Conservation (phyloP, 2,113 vertebrate genomes). For the Saguinus imperator region DNA sequence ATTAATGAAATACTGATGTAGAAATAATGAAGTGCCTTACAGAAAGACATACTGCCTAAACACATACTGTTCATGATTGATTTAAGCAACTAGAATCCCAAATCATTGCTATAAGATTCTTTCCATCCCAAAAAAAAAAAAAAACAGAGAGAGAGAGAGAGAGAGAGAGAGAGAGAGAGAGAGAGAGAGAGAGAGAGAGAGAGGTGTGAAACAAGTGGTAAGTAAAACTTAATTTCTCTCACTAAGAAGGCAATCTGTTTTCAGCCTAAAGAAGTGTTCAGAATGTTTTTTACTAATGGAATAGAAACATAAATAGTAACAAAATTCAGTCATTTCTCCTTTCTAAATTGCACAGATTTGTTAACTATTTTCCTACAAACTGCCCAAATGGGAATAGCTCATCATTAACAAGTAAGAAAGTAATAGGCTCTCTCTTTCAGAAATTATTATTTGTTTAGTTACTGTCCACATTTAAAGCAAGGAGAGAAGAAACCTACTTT, state of each 20-base stretch:
- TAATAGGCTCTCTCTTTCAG: not conserved
- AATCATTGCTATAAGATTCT: not conserved
- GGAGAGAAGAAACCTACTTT: not conserved
- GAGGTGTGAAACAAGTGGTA: not conserved
- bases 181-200: not conserved
- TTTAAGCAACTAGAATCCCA: not conserved
- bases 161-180: not conserved
- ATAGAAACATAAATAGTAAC: not conserved
- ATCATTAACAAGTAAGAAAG: conserved; percentile 23
- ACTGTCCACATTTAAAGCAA: not conserved
- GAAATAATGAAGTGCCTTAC: not conserved
- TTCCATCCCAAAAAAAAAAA: not conserved
- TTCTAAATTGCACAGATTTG: not conserved
- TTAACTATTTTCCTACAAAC: conserved; percentile 32
- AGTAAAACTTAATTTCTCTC: not conserved
- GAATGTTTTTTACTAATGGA: not conserved
- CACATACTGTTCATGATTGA: not conserved
- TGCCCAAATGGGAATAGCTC: not conserved
- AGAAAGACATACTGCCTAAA: conserved; percentile 14
- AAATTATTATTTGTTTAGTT: conserved; percentile 9
- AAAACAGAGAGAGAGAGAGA: not conserved
- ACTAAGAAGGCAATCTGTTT: not conserved
- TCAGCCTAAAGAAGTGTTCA: not conserved
- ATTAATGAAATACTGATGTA: not conserved
- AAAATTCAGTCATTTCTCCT: conserved; percentile 19